Evolutionary conservation across 2,888 invertebrate species (phyloP).

Genomic region (Drosophila siamana): DNA sequence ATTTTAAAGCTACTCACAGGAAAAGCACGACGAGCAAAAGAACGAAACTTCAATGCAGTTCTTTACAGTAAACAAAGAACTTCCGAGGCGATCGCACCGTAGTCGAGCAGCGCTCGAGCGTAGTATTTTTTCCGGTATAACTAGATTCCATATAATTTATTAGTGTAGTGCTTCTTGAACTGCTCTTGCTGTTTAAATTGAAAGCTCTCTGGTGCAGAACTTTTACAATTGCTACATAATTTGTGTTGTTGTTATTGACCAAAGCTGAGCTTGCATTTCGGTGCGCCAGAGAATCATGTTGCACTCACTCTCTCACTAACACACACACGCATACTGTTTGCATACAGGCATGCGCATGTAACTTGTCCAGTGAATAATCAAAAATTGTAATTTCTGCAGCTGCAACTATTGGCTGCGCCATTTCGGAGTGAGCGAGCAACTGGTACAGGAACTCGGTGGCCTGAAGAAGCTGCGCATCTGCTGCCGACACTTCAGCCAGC

Average conservation of each 20-base stretch:
- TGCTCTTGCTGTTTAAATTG: not conserved
- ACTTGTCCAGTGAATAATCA: conserved; percentile 31
- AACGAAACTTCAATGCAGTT: conserved; percentile 71
- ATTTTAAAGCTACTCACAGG: conserved; percentile 58
- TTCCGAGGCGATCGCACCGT: conserved; percentile 74
- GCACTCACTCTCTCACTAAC: conserved; percentile 5
- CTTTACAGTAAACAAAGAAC: conserved; percentile 83
- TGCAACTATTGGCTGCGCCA: conserved; percentile 80
- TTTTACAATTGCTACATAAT: conserved; percentile 23
- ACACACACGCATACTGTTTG: not conserved
- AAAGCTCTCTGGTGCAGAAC: conserved; percentile 48
- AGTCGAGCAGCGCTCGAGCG: conserved; percentile 32
- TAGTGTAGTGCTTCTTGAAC: not conserved
- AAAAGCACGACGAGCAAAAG: conserved; percentile 52
- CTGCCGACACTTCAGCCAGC: conserved; percentile 72
- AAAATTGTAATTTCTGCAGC: conserved; percentile 66
- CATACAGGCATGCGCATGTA: conserved; percentile 6
- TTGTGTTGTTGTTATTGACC: conserved; percentile 31
- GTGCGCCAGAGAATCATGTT: conserved; percentile 28
- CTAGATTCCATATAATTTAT: not conserved
- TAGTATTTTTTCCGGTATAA: conserved; percentile 14
- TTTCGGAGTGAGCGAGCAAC: conserved; percentile 69
- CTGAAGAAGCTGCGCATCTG: conserved; percentile 78
- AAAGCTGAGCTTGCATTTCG: conserved; percentile 57
- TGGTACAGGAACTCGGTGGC: conserved; percentile 70